These are phyloP conservation scores for Globodera rostochiensis DNA, from an alignment of 1,140 invertebrate genomes.

Conservation along the genomic window DNA sequence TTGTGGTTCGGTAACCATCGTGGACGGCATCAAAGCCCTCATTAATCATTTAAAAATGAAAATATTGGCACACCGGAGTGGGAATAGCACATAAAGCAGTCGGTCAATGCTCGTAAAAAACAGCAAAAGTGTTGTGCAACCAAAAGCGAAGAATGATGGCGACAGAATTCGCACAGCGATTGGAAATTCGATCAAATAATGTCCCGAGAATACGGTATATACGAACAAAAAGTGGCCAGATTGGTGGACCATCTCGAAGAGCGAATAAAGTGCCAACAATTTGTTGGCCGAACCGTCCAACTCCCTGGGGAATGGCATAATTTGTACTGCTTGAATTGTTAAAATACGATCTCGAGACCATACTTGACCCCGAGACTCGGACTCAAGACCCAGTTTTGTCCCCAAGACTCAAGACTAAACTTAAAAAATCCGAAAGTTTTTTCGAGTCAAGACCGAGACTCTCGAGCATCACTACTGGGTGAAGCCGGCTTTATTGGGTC, in stretches of 20 bases:
- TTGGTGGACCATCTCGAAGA: conserved; percentile 29
- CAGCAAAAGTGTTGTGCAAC: background rate
- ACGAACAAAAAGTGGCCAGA: conserved; percentile 13
- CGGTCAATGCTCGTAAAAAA: background rate
- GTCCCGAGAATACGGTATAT: background rate
- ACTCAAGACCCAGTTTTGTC: no score
- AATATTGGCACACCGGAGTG: background rate
- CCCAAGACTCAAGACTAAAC: no score
- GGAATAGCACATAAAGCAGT: background rate
- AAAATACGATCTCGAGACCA: no score
- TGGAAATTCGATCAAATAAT: background rate
- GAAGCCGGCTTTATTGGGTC: no score
- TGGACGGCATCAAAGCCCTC: no score
- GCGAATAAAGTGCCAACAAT: conserved; percentile 24
- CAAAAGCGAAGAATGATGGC: background rate
- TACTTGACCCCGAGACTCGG: no score
- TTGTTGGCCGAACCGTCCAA: conserved; percentile 21
- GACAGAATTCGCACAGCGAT: background rate
- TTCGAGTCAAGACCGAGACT: no score
- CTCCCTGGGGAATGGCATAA: background rate
- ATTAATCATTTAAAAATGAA: no score
- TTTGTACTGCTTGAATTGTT: no score
- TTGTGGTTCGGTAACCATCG: no score
- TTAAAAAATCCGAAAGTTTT: no score
- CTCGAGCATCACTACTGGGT: no score